phyloP scores from a whole-genome alignment of 2,888 invertebrate species.

The Lordiphosa andalusiaca region DNA sequence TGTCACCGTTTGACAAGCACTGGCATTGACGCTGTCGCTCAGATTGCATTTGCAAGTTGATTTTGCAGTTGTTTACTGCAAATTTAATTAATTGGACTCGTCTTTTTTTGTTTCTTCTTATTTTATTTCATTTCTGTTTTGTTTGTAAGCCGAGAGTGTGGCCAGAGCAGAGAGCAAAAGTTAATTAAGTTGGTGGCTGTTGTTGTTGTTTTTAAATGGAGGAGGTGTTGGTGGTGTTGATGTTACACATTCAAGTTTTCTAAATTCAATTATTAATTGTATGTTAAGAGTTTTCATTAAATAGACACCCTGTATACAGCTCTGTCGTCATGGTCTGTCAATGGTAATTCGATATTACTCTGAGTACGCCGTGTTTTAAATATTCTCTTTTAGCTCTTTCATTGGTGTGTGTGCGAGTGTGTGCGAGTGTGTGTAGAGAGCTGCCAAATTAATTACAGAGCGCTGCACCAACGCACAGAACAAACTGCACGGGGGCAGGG shows the following conservation, averaged over 20 bases:
- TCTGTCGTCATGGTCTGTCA: conserved; percentile 28
- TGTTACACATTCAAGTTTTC: neutral
- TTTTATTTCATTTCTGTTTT: conserved; percentile 49
- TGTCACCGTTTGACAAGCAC: conserved; percentile 44
- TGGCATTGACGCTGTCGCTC: conserved; percentile 41
- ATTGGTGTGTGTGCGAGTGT: conserved; percentile 11
- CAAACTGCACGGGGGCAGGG: conserved; percentile 29
- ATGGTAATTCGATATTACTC: conserved; percentile 68
- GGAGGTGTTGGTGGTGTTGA: no score
- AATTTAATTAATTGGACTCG: conserved; percentile 64
- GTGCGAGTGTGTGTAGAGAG: conserved; percentile 32
- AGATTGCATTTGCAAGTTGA: conserved; percentile 38
- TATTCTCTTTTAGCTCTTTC: conserved; percentile 49
- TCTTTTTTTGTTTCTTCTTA: conserved; percentile 33
- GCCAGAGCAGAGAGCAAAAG: conserved; percentile 29
- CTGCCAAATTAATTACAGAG: conserved; percentile 71
- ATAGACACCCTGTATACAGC: conserved; percentile 19
- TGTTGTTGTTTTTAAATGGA: neutral
- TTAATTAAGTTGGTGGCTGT: conserved; percentile 54
- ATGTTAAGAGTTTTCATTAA: conserved; percentile 8
- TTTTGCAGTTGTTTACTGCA: conserved; percentile 48
- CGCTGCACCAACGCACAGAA: conserved; percentile 55
- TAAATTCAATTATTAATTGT: conserved; percentile 31
- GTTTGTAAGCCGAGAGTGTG: conserved; percentile 42
- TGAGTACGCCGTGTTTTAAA: conserved; percentile 55